Base-by-base conservation (phyloP, 92 coral and sea anemone genomes). In the Bergia sp. region DNA sequence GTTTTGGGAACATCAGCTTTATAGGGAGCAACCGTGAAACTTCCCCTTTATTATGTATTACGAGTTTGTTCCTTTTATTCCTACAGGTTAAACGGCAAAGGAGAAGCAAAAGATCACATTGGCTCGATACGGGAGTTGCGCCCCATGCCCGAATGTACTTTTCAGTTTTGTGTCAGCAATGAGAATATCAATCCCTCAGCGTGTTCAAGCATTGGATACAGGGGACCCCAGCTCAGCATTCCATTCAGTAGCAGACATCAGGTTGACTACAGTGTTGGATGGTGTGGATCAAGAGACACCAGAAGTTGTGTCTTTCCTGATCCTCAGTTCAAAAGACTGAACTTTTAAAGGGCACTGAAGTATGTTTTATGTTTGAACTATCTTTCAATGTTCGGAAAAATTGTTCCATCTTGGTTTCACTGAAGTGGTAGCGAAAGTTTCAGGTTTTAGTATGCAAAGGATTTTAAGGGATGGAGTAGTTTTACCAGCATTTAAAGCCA, bases 121-220 rank as follows among this genome's bases (percentile, higher is more conserved):
- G 85, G 85, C 2, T n/a, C 72, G 9, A 39, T 13, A 6, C 50
- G 36, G 1, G 85, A 81, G 37, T 23, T 81, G 47, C 72, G 74
- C 37, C 85, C 85, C 8, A 57, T 61, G 85, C 18, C 85, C 12
- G 72, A 36, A 0, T 81, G 85, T 65, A 38, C 74, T 16, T 81
- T 81, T 65, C 85, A 61, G 37, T 81, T 81, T 41, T 81, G 85
- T 38, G 37, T 81, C 12, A 57, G 85, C 9, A 81, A 81, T 40
- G 85, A 81, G 29, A 42, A 20, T 16, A 39, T 58, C 45, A 18
- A 81, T 42, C 49, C 39, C 9, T 81, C 67, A 1, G 85, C 73
- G 1, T 81, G 85, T 39, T 58, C 67, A 1, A 18, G 15, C 74
- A 81, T 81, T 15, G 85, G 85, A 6, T 74, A 81, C 47, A 37